A percentile compares a stretch with the other conserved stretches of the same genome.
Evolutionary conservation across 1,140 invertebrate species (phyloP).

Genomic region (Caerostris extrusa): DNA sequence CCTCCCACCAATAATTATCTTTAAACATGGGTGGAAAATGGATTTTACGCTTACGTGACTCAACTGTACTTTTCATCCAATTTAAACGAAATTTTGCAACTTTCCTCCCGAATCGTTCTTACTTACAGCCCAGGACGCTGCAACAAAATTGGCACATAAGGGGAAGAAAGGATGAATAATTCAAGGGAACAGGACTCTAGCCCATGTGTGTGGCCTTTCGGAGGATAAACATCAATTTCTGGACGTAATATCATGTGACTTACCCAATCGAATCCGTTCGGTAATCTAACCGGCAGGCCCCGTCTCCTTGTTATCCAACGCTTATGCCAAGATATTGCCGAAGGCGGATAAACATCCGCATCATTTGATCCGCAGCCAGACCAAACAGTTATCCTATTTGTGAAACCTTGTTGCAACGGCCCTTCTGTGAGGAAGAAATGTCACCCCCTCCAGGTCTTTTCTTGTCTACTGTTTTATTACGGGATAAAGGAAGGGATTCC

Average conservation of each 20-base stretch:
- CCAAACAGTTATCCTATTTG: constrained; percentile 67
- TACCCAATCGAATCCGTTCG: constrained; percentile 51
- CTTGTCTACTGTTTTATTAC: neutral
- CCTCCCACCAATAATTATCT: too few relatives aligned
- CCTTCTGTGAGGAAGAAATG: neutral
- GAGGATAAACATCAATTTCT: constrained; percentile 67
- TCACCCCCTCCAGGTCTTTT: neutral
- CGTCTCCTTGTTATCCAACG: constrained; percentile 62
- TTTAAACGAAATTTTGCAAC: too few relatives aligned
- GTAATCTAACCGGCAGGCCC: constrained; percentile 58
- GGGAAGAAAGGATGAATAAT: neutral
- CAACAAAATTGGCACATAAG: neutral
- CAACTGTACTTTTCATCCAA: too few relatives aligned
- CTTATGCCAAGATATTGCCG: constrained; percentile 62
- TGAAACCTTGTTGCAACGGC: constrained; percentile 22
- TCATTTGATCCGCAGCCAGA: constrained; percentile 67
- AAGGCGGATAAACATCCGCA: constrained; percentile 58
- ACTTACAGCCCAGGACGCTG: too few relatives aligned
- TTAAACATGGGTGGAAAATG: too few relatives aligned
- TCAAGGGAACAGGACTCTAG: neutral
- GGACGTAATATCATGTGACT: constrained; percentile 26
- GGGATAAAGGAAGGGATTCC: neutral
- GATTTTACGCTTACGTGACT: too few relatives aligned
- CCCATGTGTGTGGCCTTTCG: neutral
- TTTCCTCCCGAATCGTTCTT: too few relatives aligned